phyloP scores from a whole-genome alignment of 2,113 vertebrate species.

The Halcyon senegalensis region DNA sequence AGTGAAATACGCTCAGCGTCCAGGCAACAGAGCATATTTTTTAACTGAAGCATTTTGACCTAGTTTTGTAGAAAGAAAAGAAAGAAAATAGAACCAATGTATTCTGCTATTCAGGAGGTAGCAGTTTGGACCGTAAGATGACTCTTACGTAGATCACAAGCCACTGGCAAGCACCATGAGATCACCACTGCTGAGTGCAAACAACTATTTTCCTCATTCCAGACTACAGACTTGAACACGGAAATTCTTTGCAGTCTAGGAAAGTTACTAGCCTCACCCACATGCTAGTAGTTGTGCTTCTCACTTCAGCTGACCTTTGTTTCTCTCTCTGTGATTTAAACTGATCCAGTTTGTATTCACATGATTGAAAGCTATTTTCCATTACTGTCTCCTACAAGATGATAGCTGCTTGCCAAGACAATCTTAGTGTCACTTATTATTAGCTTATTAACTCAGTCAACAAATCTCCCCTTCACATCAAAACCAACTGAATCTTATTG shows the following conservation, averaged over 20 bases:
- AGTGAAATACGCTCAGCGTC: background rate
- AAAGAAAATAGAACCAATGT: background rate
- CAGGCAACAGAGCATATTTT: background rate
- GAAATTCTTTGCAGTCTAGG: background rate
- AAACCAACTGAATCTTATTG: background rate
- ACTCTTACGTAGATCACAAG: background rate
- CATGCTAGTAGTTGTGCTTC: background rate
- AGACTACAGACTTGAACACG: background rate
- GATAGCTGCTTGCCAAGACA: background rate
- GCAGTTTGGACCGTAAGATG: background rate
- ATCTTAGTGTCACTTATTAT: background rate
- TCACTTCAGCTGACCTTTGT: background rate
- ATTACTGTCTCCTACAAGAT: background rate
- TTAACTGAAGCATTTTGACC: background rate
- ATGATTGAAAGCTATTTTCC: background rate
- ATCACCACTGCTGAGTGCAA: background rate
- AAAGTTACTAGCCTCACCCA: background rate
- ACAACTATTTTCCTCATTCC: background rate
- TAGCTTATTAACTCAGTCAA: background rate
- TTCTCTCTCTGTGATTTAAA: background rate
- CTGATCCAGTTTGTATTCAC: background rate
- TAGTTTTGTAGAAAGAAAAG: background rate
- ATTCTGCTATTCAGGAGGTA: background rate
- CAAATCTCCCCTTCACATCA: background rate
- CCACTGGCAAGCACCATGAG: background rate